A percentile compares a stretch with the other conserved stretches of the same genome.
Evolutionary conservation across 2,888 invertebrate species (phyloP).

Genomic region (Torymus texanus): DNA sequence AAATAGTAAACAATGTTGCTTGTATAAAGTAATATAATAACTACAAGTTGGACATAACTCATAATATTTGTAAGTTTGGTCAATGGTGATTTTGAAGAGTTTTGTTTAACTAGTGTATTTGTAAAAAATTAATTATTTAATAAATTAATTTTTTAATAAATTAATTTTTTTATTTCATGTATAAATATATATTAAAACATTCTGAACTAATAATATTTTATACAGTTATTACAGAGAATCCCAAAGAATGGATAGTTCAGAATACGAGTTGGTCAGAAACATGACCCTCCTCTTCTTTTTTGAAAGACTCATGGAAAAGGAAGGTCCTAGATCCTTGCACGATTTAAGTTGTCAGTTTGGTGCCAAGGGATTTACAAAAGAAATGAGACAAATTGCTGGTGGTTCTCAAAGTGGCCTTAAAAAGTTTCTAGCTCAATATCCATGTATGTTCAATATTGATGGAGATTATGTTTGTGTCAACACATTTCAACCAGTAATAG

Average conservation of each 20-base stretch:
- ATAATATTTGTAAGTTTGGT: no score
- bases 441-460: constrained; percentile 95
- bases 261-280: constrained; percentile 95
- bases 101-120: no score
- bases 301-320: constrained; percentile 97
- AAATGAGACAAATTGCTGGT: constrained; percentile 97
- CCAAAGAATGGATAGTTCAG: constrained; percentile 88
- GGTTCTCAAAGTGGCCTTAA: constrained; percentile 97
- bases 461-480: constrained; percentile 93
- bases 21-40: no score
- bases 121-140: no score
- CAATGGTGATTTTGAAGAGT: no score
- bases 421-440: constrained; percentile 97
- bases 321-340: constrained; percentile 95
- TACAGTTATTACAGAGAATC: constrained; percentile 11
- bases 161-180: no score
- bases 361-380: constrained; percentile 98
- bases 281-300: constrained; percentile 98
- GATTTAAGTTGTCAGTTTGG: constrained; percentile 99
- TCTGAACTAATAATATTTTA: neutral
- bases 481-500: constrained; percentile 83
- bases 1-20: no score
- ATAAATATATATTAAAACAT: neutral
- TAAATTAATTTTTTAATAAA: no score
- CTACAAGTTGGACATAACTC: no score